Evolutionary conservation across 2,888 invertebrate genomes (phyloP).

Genomic region (Vanessa cardui): DNA sequence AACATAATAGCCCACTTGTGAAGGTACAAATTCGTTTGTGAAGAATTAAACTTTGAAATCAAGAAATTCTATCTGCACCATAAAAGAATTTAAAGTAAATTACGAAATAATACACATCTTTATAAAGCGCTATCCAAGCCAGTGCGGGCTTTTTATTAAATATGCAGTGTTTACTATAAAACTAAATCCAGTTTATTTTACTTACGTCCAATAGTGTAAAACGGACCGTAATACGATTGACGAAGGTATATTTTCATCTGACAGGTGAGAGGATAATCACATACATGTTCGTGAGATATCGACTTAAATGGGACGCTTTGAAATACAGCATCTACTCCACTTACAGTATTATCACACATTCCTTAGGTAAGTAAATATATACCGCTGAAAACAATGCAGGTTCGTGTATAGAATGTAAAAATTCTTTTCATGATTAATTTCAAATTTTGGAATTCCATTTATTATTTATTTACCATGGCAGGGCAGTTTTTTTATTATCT

Average conservation of each 20-base stretch:
- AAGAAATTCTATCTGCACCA: background rate
- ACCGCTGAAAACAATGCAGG: slow-evolving; percentile 6
- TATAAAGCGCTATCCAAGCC: slow-evolving; percentile 7
- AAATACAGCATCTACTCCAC: slow-evolving; percentile 74
- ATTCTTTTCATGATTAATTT: too few species aligned
- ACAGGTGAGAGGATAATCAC: slow-evolving; percentile 71
- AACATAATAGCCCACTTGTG: background rate
- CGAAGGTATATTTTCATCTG: slow-evolving; percentile 37
- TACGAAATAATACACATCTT: slow-evolving; percentile 1
- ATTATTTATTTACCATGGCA: too few species aligned
- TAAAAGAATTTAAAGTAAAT: slow-evolving; percentile 9
- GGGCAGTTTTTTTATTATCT: too few species aligned
- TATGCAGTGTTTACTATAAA: slow-evolving; percentile 37
- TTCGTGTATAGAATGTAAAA: background rate
- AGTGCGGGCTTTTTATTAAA: slow-evolving; percentile 31
- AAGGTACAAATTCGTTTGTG: background rate
- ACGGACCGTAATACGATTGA: background rate
- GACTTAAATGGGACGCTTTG: slow-evolving; percentile 74
- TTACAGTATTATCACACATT: slow-evolving; percentile 69
- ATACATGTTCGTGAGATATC: slow-evolving; percentile 72
- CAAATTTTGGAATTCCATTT: too few species aligned
- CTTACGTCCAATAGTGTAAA: background rate
- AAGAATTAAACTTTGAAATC: background rate
- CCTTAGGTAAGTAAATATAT: slow-evolving; percentile 61
- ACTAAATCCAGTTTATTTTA: slow-evolving; percentile 34